Base-by-base conservation (phyloP, 1,140 invertebrate genomes). In the Psilanteris sp. region DNA sequence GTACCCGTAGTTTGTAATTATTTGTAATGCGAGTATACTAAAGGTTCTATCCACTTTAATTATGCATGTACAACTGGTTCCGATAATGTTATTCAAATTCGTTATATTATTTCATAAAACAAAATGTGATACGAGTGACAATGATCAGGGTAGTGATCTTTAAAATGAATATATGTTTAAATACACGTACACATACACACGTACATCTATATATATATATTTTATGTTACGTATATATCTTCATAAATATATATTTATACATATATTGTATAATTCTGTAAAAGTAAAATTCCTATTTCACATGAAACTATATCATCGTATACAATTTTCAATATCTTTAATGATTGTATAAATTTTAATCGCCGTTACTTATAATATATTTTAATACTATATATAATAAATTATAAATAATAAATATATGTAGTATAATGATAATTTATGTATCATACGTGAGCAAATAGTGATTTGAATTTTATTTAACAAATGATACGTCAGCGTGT, bases 1-100 rank as follows among this genome's bases (percentile, higher is more conserved):
- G 73, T 76, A 76, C 32, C 66, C 73, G 64, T 76, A 76, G 73
- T 55, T 52, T 52, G 34, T 70, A 64, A 76, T 76, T 70, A 70
- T 43, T 62, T 64, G 31, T 68, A 62, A 55, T 44, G 15, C 6
- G 27, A 46, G 44, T 75, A 67, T 67, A 66, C n/a, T 10, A 4
- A 61, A 39, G 55, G 13, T 4, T 10, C 3, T 32, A 64, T 64
- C 68, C 41, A 73, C 68, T 73, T 64, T 44, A 34, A 71, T 59
- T 57, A 46, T 32, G 4, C 4, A 15, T 61, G 43, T 61, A 31
- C 54, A 54, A 34, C 27, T 32, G 15, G 31, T 57, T 55, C 24
- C 39, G 52, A n/a, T 26, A 9, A 57, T 15, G 15, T 15, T 46
- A 24, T 15, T 16, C 3, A 36, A 62, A 29, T 48, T 36, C 37